These are phyloP conservation scores for Reinhardtius hippoglossoides DNA, from an alignment of 2,113 vertebrate genomes.

Conservation along the genomic window DNA sequence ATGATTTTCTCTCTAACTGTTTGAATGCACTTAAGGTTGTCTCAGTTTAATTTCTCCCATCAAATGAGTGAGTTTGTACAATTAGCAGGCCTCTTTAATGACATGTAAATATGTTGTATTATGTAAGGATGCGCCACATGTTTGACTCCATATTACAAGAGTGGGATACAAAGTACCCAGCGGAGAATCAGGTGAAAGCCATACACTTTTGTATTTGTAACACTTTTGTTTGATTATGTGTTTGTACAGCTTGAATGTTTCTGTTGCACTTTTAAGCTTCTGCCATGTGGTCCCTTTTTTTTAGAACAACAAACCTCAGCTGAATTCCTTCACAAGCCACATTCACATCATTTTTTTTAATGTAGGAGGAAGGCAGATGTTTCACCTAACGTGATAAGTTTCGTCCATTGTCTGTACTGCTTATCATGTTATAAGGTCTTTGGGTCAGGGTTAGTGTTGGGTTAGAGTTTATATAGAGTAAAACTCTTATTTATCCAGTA, in stretches of 20 bases:
- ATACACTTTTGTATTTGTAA: neutral
- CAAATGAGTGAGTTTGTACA: neutral
- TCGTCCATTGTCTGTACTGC: neutral
- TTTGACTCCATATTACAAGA: too few relatives aligned
- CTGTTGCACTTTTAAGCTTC: constrained; percentile 60
- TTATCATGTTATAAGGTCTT: neutral
- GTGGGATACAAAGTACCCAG: neutral
- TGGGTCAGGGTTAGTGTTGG: too few relatives aligned
- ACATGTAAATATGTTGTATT: constrained; percentile 26
- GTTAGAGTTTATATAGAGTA: neutral
- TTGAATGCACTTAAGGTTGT: constrained; percentile 34
- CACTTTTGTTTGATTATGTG: neutral
- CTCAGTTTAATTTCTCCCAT: constrained; percentile 14
- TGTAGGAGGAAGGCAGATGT: neutral
- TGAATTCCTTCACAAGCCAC: neutral
- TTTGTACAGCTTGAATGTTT: constrained; percentile 20
- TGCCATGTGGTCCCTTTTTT: constrained; percentile 10
- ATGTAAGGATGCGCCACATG: neutral
- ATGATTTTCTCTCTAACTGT: neutral
- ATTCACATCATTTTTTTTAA: neutral
- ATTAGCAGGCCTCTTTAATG: neutral
- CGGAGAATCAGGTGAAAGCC: constrained; percentile 12
- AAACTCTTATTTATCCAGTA: neutral
- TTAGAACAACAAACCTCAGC: neutral
- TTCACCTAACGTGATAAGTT: neutral